phyloP scores from a whole-genome alignment of 2,113 vertebrate genomes.

The Butorides virescens region DNA sequence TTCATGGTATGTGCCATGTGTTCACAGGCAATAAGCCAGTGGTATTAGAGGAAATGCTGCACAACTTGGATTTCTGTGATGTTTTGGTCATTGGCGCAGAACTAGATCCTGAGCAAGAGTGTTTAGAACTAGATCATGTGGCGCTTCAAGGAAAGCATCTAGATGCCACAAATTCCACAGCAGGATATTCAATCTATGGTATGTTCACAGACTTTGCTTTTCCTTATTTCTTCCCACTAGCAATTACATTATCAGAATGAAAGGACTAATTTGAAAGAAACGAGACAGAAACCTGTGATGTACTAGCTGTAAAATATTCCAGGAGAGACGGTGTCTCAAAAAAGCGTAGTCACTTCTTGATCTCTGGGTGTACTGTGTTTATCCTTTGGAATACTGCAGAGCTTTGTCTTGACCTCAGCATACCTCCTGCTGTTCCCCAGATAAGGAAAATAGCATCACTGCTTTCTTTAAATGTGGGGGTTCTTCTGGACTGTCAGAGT shows the following conservation, averaged over 20 bases:
- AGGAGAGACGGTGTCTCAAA: neutral
- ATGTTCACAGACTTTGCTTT: neutral
- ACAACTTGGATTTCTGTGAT: constrained; percentile 97
- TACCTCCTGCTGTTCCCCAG: neutral
- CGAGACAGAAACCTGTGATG: neutral
- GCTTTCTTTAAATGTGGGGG: neutral
- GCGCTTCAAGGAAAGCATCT: constrained; percentile 87
- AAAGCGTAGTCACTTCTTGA: neutral
- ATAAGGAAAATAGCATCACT: neutral
- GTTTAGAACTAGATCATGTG: constrained; percentile 82
- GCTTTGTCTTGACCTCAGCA: neutral
- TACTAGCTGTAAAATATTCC: neutral
- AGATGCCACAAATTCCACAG: constrained; percentile 93
- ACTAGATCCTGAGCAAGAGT: constrained; percentile 83
- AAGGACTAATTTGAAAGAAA: neutral
- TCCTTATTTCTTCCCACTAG: neutral
- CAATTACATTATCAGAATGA: neutral
- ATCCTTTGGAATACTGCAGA: neutral
- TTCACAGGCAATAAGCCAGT: constrained; percentile 74
- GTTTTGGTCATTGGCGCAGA: constrained; percentile 89
- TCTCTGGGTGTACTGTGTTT: neutral
- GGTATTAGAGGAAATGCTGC: constrained; percentile 87
- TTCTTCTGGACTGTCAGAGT: neutral
- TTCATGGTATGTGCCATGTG: neutral
- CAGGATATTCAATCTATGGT: constrained; percentile 96